Conservation (phyloP, 2,113 vertebrate species). For the Nymphicus hollandicus region DNA sequence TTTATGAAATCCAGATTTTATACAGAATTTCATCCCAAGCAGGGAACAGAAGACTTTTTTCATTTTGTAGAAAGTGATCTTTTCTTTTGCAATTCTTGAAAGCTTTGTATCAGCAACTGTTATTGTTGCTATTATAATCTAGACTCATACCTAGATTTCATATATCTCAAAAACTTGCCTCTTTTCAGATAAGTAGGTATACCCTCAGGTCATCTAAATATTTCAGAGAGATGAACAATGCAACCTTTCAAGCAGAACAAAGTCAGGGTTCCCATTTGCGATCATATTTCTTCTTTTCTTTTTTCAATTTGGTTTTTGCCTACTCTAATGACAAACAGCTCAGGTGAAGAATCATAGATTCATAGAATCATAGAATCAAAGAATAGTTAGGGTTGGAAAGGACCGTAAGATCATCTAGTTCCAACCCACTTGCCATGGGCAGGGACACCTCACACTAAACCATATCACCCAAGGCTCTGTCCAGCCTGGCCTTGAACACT, state of each 20-base stretch:
- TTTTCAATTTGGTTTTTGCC: background rate
- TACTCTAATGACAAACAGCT: background rate
- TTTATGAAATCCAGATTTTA: background rate
- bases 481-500: too few relatives aligned
- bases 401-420: too few relatives aligned
- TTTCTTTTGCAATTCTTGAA: background rate
- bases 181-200: background rate
- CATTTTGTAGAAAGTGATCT: background rate
- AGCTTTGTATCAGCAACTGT: background rate
- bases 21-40: background rate
- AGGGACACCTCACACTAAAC: too few relatives aligned
- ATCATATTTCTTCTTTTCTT: background rate
- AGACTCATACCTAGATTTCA: background rate
- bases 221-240: background rate
- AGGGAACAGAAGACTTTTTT: background rate
- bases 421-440: too few relatives aligned
- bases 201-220: background rate
- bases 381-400: too few relatives aligned
- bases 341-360: background rate
- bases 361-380: too few relatives aligned
- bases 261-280: rapidly evolving
- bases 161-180: background rate
- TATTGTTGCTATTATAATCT: background rate
- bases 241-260: background rate
- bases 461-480: too few relatives aligned